Evolutionary conservation across 2,113 vertebrate species (phyloP).

Genomic region (Pimephales promelas): DNA sequence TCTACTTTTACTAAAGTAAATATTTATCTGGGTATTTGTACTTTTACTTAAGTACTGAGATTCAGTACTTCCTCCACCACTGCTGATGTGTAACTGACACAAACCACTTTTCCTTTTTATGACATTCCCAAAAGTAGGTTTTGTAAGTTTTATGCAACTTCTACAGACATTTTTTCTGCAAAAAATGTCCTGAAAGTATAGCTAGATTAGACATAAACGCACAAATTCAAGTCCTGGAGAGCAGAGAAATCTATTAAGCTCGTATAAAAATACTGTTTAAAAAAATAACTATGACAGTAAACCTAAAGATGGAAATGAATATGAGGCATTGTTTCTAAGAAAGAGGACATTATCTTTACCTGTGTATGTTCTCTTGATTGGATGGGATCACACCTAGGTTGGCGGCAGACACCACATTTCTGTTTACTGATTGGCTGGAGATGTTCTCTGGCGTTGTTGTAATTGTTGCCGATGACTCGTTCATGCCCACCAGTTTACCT

Average conservation of each 20-base stretch:
- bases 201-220: background rate
- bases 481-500: constrained; percentile 94
- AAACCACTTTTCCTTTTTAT: background rate
- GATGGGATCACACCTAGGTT: constrained; percentile 87
- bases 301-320: background rate
- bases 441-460: constrained; percentile 79
- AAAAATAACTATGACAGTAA: background rate
- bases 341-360: constrained; percentile 71
- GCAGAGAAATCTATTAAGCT: background rate
- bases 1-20: too few species aligned
- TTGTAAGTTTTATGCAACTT: background rate
- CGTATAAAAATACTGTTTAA: background rate
- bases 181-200: background rate
- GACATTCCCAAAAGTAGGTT: background rate
- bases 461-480: constrained; percentile 85
- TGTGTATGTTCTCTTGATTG: constrained; percentile 80
- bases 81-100: background rate
- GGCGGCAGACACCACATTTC: constrained; percentile 84
- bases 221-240: background rate
- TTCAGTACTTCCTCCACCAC: too few species aligned
- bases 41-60: too few species aligned
- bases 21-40: too few species aligned
- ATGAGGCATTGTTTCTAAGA: background rate
- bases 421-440: constrained; percentile 76
- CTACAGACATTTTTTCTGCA: background rate